phyloP scores from a whole-genome alignment of 2,113 vertebrate species.

The Microcebus griseorufus region DNA sequence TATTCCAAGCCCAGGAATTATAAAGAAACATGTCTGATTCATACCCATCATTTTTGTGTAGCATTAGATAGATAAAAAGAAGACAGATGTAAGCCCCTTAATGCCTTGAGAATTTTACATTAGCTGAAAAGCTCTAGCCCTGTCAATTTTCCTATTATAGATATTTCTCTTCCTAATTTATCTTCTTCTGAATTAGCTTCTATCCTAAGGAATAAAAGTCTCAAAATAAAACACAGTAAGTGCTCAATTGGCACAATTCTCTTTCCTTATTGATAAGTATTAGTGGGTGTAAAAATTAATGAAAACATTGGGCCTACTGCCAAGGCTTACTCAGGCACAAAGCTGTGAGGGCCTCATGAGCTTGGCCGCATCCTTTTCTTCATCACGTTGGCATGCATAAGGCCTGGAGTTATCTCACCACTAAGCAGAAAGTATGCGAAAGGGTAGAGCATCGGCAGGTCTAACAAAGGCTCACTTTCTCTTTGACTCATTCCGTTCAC shows the following conservation, averaged over 20 bases:
- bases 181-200: not conserved
- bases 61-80: not conserved
- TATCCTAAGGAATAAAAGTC: not conserved
- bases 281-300: not conserved
- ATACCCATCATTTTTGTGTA: not conserved
- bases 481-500: not conserved
- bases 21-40: not conserved
- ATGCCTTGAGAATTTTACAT: not conserved
- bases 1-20: not conserved
- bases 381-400: not conserved
- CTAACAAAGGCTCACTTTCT: not conserved
- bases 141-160: not conserved
- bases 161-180: not conserved
- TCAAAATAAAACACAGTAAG: not conserved
- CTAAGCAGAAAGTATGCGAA: not conserved
- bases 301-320: not conserved
- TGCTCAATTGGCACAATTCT: not conserved
- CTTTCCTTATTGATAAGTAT: not conserved
- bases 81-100: not conserved
- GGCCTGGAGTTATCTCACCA: no score
- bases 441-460: not conserved
- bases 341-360: not conserved
- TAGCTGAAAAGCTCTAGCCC: not conserved
- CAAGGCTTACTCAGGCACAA: not conserved
- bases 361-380: not conserved